Conservation (phyloP, 1,140 invertebrate species). For the Caenorhabditis briggsae region DNA sequence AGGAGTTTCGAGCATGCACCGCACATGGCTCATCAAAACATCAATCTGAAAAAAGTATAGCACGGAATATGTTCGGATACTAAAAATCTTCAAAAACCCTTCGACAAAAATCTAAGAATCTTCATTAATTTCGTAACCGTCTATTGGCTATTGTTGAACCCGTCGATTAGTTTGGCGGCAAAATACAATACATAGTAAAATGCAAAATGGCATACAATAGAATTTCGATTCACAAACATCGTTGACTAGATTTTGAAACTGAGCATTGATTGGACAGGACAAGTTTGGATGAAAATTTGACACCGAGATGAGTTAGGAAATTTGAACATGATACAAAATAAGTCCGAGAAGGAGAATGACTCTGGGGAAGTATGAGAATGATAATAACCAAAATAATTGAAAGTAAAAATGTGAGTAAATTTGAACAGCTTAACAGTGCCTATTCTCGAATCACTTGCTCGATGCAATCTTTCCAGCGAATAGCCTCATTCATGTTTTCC, state of each 20-base stretch:
- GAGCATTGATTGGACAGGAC: not conserved
- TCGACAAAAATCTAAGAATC: not conserved
- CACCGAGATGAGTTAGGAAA: not conserved
- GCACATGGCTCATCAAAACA: no score
- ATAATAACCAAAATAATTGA: not conserved
- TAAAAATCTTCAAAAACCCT: no score
- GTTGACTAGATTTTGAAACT: slow-evolving; percentile 10
- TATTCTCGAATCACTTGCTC: slow-evolving; percentile 40
- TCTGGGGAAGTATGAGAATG: not conserved
- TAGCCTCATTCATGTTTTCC: slow-evolving; percentile 33
- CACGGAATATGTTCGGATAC: no score
- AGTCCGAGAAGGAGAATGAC: no score
- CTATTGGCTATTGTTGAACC: not conserved
- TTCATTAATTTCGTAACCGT: not conserved
- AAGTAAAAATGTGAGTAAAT: not conserved
- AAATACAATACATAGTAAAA: slow-evolving; percentile 49
- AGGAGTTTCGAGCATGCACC: no score
- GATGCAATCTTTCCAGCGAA: slow-evolving; percentile 41
- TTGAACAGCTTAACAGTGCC: not conserved
- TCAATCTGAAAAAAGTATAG: no score
- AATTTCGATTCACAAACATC: no score
- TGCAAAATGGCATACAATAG: not conserved
- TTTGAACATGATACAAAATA: not conserved
- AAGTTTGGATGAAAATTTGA: not conserved
- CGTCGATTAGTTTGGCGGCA: not conserved